Evolutionary conservation across 1,140 invertebrate species (phyloP).

Genomic region (Lepeophtheirus salmonis): DNA sequence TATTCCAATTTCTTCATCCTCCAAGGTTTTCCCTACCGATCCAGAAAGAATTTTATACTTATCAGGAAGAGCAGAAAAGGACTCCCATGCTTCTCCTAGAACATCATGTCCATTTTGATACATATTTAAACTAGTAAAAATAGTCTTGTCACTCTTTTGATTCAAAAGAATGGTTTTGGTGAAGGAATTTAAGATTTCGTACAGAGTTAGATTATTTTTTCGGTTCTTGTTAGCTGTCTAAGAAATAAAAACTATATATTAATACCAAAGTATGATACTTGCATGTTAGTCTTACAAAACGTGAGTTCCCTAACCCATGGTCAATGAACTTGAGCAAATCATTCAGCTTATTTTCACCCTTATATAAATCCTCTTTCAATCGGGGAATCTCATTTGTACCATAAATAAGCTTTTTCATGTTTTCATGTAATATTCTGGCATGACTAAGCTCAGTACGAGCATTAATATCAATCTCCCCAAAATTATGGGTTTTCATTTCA

Average conservation of each 20-base stretch:
- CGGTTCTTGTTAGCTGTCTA: background rate
- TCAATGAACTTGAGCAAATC: slow-evolving; percentile 8
- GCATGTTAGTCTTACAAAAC: background rate
- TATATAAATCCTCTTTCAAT: background rate
- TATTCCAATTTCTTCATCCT: slow-evolving; percentile 1
- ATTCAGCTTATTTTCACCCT: slow-evolving; percentile 5
- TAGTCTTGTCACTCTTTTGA: background rate
- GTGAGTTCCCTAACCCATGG: background rate
- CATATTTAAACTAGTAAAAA: background rate
- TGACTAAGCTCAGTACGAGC: slow-evolving; percentile 20
- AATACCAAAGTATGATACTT: background rate
- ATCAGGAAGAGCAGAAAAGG: background rate
- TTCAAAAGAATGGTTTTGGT: background rate
- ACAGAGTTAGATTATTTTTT: background rate
- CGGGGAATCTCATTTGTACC: slow-evolving; percentile 15
- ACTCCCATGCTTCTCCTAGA: background rate
- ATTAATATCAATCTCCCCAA: slow-evolving; percentile 11
- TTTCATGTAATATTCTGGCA: slow-evolving; percentile 3
- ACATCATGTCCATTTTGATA: background rate
- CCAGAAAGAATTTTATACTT: background rate
- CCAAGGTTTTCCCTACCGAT: background rate
- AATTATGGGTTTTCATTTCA: slow-evolving; percentile 18
- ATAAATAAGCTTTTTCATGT: slow-evolving; percentile 9
- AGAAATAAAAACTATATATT: background rate
- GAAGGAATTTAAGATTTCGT: background rate